Evolutionary conservation across 2,113 vertebrate genomes (phyloP).

Genomic region (Entosphenus tridentatus): DNA sequence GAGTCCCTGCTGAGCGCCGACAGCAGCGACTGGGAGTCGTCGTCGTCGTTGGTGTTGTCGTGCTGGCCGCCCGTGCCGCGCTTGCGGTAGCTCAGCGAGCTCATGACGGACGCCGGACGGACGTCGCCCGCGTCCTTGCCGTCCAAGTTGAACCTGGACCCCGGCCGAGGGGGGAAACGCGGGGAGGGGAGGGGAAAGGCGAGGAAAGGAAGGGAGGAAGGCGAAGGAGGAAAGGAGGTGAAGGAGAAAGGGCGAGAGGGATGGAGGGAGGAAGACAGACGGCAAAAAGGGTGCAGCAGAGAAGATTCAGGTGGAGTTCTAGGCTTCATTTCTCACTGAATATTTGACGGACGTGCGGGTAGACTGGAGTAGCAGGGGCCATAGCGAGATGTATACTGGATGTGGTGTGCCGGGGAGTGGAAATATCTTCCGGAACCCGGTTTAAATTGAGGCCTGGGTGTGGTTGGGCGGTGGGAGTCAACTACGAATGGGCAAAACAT

Average conservation of each 20-base stretch:
- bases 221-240: not conserved
- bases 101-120: conserved; percentile 44
- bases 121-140: conserved; percentile 34
- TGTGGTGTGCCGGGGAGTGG: no score
- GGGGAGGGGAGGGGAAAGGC: not conserved
- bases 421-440: no score
- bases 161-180: conserved; percentile 9
- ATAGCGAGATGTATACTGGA: no score
- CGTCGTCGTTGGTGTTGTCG: conserved; percentile 26
- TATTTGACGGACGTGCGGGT: no score
- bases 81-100: conserved; percentile 79
- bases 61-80: conserved; percentile 35
- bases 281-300: conserved; percentile 8
- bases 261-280: conserved; percentile 12
- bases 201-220: conserved; percentile 7
- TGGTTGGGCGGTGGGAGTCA: no score
- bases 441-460: no score
- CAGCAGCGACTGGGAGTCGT: conserved; percentile 28
- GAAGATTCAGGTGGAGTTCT: no score
- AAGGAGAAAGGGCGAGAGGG: not conserved
- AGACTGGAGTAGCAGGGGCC: no score
- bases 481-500: no score
- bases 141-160: conserved; percentile 22
- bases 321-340: no score
- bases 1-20: conserved; percentile 25